Evolutionary conservation across 2,888 invertebrate species (phyloP).

Genomic region (Lysandra coridon): DNA sequence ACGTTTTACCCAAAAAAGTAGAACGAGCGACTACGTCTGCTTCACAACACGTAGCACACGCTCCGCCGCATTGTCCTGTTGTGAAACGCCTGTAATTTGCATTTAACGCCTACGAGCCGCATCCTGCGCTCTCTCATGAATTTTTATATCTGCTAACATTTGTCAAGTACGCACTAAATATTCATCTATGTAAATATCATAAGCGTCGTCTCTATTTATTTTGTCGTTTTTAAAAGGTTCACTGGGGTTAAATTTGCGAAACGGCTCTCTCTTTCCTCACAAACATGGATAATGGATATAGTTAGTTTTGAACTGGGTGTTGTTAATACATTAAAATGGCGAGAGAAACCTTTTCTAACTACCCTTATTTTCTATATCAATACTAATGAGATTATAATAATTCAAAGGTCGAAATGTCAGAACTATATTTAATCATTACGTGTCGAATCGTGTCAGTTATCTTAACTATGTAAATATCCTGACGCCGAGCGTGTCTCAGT

Average conservation of each 20-base stretch:
- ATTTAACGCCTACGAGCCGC: constrained; percentile 66
- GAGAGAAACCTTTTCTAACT: background rate
- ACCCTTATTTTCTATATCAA: background rate
- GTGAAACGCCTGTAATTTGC: constrained; percentile 72
- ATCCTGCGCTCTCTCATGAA: constrained; percentile 52
- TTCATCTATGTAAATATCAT: constrained; percentile 26
- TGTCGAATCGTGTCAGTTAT: constrained; percentile 15
- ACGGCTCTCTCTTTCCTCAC: background rate
- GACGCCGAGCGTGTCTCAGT: constrained; percentile 27
- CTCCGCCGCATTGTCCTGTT: constrained; percentile 69
- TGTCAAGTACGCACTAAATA: constrained; percentile 24
- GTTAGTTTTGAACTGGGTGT: background rate
- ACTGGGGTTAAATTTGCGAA: background rate
- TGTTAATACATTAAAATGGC: background rate
- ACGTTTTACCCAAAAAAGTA: constrained; percentile 78
- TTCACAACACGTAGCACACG: constrained; percentile 74
- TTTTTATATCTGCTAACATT: constrained; percentile 47
- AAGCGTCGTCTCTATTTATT: background rate
- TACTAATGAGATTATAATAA: constrained; percentile 11
- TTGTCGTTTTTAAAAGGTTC: background rate
- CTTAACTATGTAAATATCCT: constrained; percentile 3
- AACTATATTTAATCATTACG: constrained; percentile 27
- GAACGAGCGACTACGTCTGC: constrained; percentile 70
- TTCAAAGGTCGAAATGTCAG: constrained; percentile 24
- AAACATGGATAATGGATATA: background rate